These are phyloP conservation scores for Sciurus niger DNA, from an alignment of 2,113 vertebrate genomes.

Conservation along the genomic window DNA sequence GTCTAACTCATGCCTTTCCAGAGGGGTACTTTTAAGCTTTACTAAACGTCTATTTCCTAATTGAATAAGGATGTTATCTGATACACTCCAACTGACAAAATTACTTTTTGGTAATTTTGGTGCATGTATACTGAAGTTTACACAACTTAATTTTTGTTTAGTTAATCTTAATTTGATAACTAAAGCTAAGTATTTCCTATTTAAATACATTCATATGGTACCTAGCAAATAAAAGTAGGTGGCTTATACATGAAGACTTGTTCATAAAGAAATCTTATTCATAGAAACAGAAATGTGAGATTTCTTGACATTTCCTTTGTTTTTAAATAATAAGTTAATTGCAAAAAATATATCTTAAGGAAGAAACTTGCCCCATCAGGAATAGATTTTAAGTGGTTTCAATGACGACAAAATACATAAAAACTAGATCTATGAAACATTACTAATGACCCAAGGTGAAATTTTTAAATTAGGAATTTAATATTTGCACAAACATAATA, in stretches of 20 bases:
- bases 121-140: constrained; percentile 46
- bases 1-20: not conserved
- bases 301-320: not conserved
- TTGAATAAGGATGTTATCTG: not conserved
- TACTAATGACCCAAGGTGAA: constrained; percentile 22
- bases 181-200: constrained; percentile 16
- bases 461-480: constrained; percentile 53
- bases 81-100: not conserved
- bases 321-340: constrained; percentile 5
- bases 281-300: constrained; percentile 4
- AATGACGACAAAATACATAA: constrained; percentile 32
- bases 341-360: constrained; percentile 59
- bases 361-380: not conserved
- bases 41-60: constrained; percentile 23
- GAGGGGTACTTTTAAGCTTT: not conserved
- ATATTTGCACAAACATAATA: constrained; percentile 29
- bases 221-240: not conserved
- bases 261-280: constrained; percentile 31
- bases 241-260: not conserved
- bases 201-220: constrained; percentile 51
- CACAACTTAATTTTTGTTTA: not conserved
- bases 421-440: constrained; percentile 45
- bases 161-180: constrained; percentile 37
- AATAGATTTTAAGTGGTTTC: constrained; percentile 56
- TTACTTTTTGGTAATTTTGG: not conserved